Conservation (phyloP, 2,113 vertebrate species). For the Actinemys pallida region DNA sequence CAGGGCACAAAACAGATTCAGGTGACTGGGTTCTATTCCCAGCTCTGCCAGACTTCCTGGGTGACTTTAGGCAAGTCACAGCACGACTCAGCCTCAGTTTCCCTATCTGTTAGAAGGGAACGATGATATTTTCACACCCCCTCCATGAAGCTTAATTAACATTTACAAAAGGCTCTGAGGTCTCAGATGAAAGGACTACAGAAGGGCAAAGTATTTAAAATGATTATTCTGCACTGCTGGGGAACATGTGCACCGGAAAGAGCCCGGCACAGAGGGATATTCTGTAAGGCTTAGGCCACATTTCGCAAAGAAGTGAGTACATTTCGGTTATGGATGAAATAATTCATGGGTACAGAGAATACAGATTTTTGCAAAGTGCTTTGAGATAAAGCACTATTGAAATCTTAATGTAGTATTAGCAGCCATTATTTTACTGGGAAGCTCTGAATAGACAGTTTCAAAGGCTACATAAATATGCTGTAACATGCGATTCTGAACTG, state of each 20-base stretch:
- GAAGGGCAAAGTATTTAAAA: background rate
- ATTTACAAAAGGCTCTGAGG: background rate
- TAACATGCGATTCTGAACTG: background rate
- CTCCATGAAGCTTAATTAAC: background rate
- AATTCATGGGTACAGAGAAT: fast-evolving
- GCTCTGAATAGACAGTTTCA: background rate
- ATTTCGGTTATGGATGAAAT: fast-evolving
- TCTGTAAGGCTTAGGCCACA: fast-evolving
- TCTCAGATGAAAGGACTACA: background rate
- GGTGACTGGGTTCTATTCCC: background rate
- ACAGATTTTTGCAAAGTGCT: background rate
- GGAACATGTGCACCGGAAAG: background rate
- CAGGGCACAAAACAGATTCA: background rate
- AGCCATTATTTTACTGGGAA: fast-evolving
- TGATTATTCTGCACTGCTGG: background rate
- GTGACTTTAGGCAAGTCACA: background rate
- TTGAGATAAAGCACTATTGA: fast-evolving
- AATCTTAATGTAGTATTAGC: fast-evolving
- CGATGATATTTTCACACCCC: background rate
- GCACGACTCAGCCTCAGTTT: slow-evolving; percentile 17
- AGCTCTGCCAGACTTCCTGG: background rate
- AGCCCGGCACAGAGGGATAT: fast-evolving
- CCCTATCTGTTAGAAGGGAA: background rate
- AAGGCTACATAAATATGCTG: no score
- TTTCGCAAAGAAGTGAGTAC: background rate